Evolutionary conservation across 2,113 vertebrate genomes (phyloP), one percentile per base, ranked within the genome.

Genomic region (Tragelaphus strepsiceros): DNA sequence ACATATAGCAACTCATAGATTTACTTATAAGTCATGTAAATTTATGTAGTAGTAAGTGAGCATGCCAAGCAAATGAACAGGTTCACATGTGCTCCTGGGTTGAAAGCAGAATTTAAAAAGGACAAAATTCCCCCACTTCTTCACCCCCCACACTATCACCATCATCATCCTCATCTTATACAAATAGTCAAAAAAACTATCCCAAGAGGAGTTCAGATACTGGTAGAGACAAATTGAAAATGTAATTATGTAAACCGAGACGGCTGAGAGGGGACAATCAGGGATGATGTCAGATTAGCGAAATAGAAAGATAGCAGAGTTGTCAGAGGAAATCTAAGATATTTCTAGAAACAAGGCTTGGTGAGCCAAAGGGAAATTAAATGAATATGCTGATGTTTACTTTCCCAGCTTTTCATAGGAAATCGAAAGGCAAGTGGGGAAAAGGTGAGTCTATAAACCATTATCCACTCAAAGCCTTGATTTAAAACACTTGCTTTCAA

Each of bases 401-500:
- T 96, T 98, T 97, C 93, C 95, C 96, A 97, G 92, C 21, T 96
- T 96, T 97, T 89, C 96, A 78, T 84, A 97, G 93, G 97, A 98
- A 98, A 97, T 87, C 90, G 96, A 96, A 98, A 97, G 92, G 49
- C 80, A 90, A 98, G 84, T 71, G 28, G 83, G 74, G 81, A 95
- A 94, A 97, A 97, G 94, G 95, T 96, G 92, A 96, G 59, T 93
- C 94, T 92, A 91, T 90, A 97, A 97, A 96, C 71, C 59, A 95
- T 97, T 93, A 97, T 96, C 83, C 90, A 92, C 83, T 97, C 97
- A 92, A 91, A 94, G 16, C 51, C 53, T 87, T 97, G 93, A 96
- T 97, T 96, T 80, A 96, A 97, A 97, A 96, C 97, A 98, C 87
- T 98, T 97, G 96, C 54, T 97, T 90, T 97, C 62, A 83, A 83